These are phyloP conservation scores for Thermophis baileyi DNA, from an alignment of 2,113 vertebrate species.

Conservation along the genomic window DNA sequence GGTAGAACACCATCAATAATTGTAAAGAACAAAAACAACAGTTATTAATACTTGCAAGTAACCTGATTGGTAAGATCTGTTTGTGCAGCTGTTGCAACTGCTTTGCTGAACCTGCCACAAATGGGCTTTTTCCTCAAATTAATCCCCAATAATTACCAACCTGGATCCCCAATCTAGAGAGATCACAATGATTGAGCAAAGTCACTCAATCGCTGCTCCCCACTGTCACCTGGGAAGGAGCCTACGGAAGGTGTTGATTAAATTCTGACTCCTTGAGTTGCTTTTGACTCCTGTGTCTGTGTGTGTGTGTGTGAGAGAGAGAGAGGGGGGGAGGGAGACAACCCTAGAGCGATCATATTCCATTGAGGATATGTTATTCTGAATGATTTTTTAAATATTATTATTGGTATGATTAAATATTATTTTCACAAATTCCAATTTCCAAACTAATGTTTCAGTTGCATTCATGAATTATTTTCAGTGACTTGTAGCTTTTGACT, in stretches of 20 bases:
- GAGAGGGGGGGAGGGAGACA: no score
- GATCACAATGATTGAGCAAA: slow-evolving; percentile 77
- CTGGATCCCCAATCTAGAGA: slow-evolving; percentile 84
- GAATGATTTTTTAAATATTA: neutral
- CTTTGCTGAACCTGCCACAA: slow-evolving; percentile 83
- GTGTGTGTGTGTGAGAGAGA: neutral
- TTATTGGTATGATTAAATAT: neutral
- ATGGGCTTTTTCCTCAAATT: slow-evolving; percentile 83
- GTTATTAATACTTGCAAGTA: slow-evolving; percentile 86
- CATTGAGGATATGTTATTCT: neutral
- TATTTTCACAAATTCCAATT: neutral
- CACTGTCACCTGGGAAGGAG: neutral
- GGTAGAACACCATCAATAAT: slow-evolving; percentile 34
- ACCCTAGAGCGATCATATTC: neutral
- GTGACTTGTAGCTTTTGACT: neutral
- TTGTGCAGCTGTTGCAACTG: slow-evolving; percentile 81
- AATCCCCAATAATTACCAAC: slow-evolving; percentile 90
- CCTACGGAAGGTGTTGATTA: neutral
- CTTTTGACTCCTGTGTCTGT: neutral
- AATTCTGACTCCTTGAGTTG: neutral
- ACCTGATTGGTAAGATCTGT: slow-evolving; percentile 78
- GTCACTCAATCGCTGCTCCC: neutral
- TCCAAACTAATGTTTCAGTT: neutral
- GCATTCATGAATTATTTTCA: neutral
- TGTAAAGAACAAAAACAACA: slow-evolving; percentile 65